Percentiles rank a stretch among this genome's conserved stretches.
Evolutionary conservation across 64 coral and sea anemone species (phyloP).

Genomic region (Pachyseris speciosa): DNA sequence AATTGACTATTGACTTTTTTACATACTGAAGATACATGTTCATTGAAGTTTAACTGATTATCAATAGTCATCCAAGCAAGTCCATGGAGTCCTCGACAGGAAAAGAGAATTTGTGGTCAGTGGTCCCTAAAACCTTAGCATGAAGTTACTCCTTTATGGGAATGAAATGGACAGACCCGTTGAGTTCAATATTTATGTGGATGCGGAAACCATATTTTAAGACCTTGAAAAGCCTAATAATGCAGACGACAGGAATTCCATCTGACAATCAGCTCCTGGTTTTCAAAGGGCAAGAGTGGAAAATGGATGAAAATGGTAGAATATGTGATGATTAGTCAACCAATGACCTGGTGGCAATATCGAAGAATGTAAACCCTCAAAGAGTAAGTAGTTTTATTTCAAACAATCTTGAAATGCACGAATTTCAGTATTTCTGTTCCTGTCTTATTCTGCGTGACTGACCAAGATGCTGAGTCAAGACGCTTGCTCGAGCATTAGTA

Average conservation of each 20-base stretch:
- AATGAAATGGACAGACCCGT: constrained; percentile 1
- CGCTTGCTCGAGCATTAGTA: too few species aligned
- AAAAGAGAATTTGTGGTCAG: too few species aligned
- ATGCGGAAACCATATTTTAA: neutral
- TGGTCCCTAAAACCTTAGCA: too few species aligned
- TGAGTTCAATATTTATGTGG: constrained; percentile 18
- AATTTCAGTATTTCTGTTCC: neutral
- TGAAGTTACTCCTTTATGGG: neutral
- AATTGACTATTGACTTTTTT: too few species aligned
- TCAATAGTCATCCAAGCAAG: too few species aligned
- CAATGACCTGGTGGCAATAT: constrained; percentile 1
- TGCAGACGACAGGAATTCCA: neutral
- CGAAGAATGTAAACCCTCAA: neutral
- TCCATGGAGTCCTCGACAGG: too few species aligned
- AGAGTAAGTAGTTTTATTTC: neutral
- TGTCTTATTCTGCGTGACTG: neutral
- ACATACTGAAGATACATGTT: too few species aligned
- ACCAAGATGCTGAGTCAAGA: neutral
- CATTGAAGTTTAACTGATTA: too few species aligned
- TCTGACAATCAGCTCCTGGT: constrained; percentile 12
- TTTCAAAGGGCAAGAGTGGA: constrained; percentile 19
- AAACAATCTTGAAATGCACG: neutral
- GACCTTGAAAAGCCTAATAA: constrained; percentile 8
- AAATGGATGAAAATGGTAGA: constrained; percentile 5
- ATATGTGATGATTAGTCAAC: constrained; percentile 17